Percentiles rank a stretch among this genome's conserved stretches.
Conservation (phyloP, 2,113 vertebrate genomes). For the Sphaerodactylus townsendi region DNA sequence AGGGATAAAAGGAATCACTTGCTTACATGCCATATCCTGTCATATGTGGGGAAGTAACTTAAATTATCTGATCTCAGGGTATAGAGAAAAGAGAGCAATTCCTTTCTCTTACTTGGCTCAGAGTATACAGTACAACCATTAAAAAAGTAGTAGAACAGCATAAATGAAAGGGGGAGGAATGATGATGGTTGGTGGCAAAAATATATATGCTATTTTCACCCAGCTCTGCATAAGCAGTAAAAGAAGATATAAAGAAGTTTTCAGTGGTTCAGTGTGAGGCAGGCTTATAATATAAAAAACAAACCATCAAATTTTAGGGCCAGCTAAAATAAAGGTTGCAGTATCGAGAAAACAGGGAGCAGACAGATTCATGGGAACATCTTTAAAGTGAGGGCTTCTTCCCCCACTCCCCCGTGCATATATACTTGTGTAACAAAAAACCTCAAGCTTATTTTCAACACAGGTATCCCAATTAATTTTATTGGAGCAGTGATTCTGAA, state of each 20-base stretch:
- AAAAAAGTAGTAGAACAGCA: conserved; percentile 33
- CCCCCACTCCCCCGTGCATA: neutral
- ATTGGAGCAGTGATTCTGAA: too few species aligned
- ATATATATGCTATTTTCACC: conserved; percentile 20
- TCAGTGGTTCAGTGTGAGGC: conserved; percentile 34
- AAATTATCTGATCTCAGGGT: conserved; percentile 11
- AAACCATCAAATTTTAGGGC: conserved; percentile 7
- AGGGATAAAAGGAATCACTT: neutral
- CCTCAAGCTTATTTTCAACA: neutral
- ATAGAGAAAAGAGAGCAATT: neutral
- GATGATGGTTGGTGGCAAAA: conserved; percentile 22
- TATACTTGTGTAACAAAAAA: conserved; percentile 21
- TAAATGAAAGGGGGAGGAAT: conserved; percentile 11
- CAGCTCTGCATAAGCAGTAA: conserved; percentile 38
- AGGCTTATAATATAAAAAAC: conserved; percentile 41
- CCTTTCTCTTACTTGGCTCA: conserved; percentile 25
- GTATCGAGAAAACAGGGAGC: neutral
- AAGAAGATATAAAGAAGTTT: conserved; percentile 46
- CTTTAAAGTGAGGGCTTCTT: neutral
- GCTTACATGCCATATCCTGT: neutral
- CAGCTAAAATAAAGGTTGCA: conserved; percentile 33
- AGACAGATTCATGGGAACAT: conserved; percentile 15
- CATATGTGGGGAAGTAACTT: neutral
- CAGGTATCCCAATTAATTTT: neutral
- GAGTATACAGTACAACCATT: neutral